Base-by-base conservation (phyloP, 2,797 vertebrate genomes). In the Monodelphis domestica region DNA sequence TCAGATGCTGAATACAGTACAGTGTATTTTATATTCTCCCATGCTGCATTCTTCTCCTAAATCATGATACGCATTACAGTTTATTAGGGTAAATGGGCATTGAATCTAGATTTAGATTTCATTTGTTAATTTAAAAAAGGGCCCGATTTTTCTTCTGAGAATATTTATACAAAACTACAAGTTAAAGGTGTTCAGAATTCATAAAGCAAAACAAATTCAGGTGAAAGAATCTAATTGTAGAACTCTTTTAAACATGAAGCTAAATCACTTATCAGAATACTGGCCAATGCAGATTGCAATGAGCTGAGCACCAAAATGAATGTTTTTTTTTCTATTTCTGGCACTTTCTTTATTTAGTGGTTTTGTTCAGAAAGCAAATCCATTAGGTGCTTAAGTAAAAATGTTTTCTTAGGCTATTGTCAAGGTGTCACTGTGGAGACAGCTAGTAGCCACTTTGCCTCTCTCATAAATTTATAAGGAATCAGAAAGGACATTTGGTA, bases 351-450 rank as follows among this genome's bases (percentile, higher is more conserved):
- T 96, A 93, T 95, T 95, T 92, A 97, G 89, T 97, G 96, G 56
- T 96, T 98, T 96, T 97, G 70, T 89, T 97, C 93, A 96, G 95
- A 63, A 97, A 92, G 90, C 89, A 97, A 97, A 98, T 97, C 87
- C 70, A 93, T 97, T 97, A 94, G 93, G 45, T 89, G 87, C 78
- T 94, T 70, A 96, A 97, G 96, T 95, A 97, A 96, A 97, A 96
- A 92, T 97, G 51, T 98, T 98, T 98, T 95, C 94, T 95, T 78
- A 55, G 95, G 94, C 92, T 97, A 93, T 92, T 97, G 90, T 96
- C 88, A 87, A 92, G 54, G 52, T 95, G 94, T 98, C 97, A 96
- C 96, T 97, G 97, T 96, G 95, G 97, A 96, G 95, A 97, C 94
- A 89, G 89, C 26, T 4, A 95, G 92, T 21, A 92, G 63, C 45